Evolutionary conservation across 2,797 vertebrate species (phyloP).

Genomic region (Danio albolineatus): DNA sequence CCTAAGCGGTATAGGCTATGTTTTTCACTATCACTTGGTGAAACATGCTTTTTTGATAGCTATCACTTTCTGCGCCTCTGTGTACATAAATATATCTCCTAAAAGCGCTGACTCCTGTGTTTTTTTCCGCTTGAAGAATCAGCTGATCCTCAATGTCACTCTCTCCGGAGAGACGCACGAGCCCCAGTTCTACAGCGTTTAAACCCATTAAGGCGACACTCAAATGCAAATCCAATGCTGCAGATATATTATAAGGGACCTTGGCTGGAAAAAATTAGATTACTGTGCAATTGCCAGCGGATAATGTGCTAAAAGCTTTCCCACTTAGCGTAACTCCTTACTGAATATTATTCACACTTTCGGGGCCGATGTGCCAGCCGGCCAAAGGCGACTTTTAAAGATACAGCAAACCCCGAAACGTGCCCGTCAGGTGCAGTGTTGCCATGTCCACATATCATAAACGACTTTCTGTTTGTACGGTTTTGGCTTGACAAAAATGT

Average conservation of each 20-base stretch:
- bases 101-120: conserved; percentile 61
- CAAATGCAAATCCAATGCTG: conserved; percentile 87
- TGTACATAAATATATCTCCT: conserved; percentile 53
- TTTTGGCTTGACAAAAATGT: too few species aligned
- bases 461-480: too few species aligned
- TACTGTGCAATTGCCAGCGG: conserved; percentile 88
- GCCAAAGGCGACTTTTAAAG: conserved; percentile 35
- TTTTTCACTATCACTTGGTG: not conserved
- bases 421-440: conserved; percentile 18
- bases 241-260: conserved; percentile 90
- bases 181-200: conserved; percentile 73
- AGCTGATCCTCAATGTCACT: conserved; percentile 86
- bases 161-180: conserved; percentile 67
- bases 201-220: conserved; percentile 87
- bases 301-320: conserved; percentile 98
- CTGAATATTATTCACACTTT: conserved; percentile 93
- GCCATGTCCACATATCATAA: conserved; percentile 14
- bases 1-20: too few species aligned
- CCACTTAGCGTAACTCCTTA: conserved; percentile 85
- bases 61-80: conserved; percentile 33
- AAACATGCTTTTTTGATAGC: conserved; percentile 29
- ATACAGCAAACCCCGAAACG: not conserved
- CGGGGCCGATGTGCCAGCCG: conserved; percentile 70
- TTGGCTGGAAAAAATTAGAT: conserved; percentile 85
- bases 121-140: conserved; percentile 65